Base-by-base conservation (phyloP, 2,113 vertebrate species). In the Coryphaenoides rupestris region DNA sequence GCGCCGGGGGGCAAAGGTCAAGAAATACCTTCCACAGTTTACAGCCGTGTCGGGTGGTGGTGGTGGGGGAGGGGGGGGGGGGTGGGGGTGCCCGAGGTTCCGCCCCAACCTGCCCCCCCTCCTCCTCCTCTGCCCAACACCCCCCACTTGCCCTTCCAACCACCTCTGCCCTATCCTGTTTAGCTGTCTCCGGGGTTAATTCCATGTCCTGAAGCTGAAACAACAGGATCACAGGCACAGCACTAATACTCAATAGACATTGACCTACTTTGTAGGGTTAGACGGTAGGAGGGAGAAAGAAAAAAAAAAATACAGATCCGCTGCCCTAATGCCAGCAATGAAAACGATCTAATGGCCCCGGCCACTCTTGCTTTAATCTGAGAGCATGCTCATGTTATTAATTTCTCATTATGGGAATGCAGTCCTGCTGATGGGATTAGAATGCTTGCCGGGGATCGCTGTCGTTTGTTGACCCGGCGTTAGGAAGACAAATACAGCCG, bases 181-280 rank as follows among this genome's bases (percentile, higher is more conserved):
- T 85, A 86, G 80, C 82, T 58, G 78, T 82, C 84, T 78, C 66
- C 73, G 78, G 82, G 88, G 89, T 89, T 91, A 90, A 91, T 87
- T 87, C 87, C 84, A 86, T 88, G 86, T 86, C 86, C 84, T 79
- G 76, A 75, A 86, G 89, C 88, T 89, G 81, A 89, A 90, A 91
- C 89, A 91, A 90, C 87, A 89, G 87, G 85, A 89, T 91, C 88
- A 89, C 88, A 84, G 82, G 84, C 83, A 73, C 80, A 76, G 79
- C 85, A 86, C 81, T 90, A 90, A 89, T 88, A 85, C 89, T 88
- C 87, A 90, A 89, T 89, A 89, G 88, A 85, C 86, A 84, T 76
- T 91, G 89, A 90, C 89, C 89, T 91, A 90, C 86, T 91, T 91
- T 89, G 84, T 82, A 76, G 86, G 87, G 90, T 90, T 88, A 89